Evolutionary conservation across 1,140 invertebrate genomes (phyloP).

Genomic region (Drosophila aff.): DNA sequence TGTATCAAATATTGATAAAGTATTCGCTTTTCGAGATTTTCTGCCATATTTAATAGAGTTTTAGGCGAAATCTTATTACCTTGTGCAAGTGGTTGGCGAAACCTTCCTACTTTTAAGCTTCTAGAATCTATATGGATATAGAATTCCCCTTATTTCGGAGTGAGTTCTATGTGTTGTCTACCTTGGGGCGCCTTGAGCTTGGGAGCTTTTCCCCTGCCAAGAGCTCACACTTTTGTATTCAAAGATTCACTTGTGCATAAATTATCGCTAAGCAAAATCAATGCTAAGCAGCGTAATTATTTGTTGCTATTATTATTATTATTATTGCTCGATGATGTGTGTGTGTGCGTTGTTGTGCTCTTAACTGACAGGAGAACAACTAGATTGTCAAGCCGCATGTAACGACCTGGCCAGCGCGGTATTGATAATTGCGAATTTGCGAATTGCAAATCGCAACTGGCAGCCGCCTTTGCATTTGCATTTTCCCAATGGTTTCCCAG

Average conservation of each 20-base stretch:
- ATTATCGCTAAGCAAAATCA: conserved; percentile 1
- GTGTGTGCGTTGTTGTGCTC: background rate
- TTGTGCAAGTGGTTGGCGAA: background rate
- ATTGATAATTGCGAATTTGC: conserved; percentile 25
- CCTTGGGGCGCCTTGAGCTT: conserved; percentile 3
- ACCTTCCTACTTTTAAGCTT: background rate
- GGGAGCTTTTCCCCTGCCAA: background rate
- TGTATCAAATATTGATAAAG: background rate
- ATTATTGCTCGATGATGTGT: background rate
- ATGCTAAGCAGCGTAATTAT: conserved; percentile 8
- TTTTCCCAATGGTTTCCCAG: conserved; percentile 22
- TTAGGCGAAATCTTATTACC: background rate
- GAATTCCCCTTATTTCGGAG: background rate
- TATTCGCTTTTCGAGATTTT: background rate
- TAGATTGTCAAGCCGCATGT: conserved; percentile 26
- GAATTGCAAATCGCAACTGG: conserved; percentile 17
- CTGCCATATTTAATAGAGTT: background rate
- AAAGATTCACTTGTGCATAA: conserved; percentile 7
- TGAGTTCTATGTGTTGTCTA: background rate
- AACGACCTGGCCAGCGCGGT: conserved; percentile 7
- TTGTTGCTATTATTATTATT: conserved; percentile 6
- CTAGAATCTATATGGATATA: background rate
- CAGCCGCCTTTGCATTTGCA: conserved; percentile 18
- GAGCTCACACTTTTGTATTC: background rate
- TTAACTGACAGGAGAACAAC: conserved; percentile 13